A percentile compares a stretch with the other conserved stretches of the same genome.
Evolutionary conservation across 2,888 invertebrate genomes (phyloP).

Genomic region (Sipunculus nudus): DNA sequence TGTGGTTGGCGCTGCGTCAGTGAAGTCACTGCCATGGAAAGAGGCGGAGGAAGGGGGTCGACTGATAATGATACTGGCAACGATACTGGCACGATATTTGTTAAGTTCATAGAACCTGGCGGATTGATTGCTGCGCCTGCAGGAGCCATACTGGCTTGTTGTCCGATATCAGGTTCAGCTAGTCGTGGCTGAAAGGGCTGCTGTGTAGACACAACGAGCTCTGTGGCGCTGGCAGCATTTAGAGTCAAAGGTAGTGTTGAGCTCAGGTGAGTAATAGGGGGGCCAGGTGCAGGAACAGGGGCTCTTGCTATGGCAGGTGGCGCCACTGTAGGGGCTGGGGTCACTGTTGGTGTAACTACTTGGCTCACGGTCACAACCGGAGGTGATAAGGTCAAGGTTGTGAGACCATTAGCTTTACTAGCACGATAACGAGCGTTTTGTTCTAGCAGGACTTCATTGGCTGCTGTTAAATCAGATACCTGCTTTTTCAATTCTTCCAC

Average conservation of each 20-base stretch:
- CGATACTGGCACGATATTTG: conserved; percentile 15
- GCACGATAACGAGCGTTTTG: conserved; percentile 78
- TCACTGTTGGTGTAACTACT: conserved; percentile 64
- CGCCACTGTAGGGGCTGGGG: conserved; percentile 72
- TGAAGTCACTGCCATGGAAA: conserved; percentile 2
- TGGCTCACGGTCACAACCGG: conserved; percentile 58
- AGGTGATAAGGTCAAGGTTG: conserved; percentile 44
- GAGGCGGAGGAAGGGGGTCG: no score
- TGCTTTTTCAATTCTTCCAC: conserved; percentile 78
- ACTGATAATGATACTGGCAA: no score
- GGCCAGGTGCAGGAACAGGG: conserved; percentile 24
- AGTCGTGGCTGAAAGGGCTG: conserved; percentile 15
- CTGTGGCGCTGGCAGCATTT: conserved; percentile 21
- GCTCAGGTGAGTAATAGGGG: conserved; percentile 19
- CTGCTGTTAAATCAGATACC: conserved; percentile 77
- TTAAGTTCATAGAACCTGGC: conserved; percentile 2
- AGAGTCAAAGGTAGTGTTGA: no score
- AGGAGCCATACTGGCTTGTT: conserved; percentile 6
- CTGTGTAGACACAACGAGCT: conserved; percentile 33
- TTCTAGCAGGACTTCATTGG: conserved; percentile 81
- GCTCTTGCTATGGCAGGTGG: conserved; percentile 51
- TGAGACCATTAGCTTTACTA: conserved; percentile 51
- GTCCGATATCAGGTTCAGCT: conserved; percentile 1
- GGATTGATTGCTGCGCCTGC: conserved; percentile 21
- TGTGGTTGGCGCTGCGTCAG: neutral